phyloP scores from a whole-genome alignment of 2,888 invertebrate genomes.

The Heliconius erato region DNA sequence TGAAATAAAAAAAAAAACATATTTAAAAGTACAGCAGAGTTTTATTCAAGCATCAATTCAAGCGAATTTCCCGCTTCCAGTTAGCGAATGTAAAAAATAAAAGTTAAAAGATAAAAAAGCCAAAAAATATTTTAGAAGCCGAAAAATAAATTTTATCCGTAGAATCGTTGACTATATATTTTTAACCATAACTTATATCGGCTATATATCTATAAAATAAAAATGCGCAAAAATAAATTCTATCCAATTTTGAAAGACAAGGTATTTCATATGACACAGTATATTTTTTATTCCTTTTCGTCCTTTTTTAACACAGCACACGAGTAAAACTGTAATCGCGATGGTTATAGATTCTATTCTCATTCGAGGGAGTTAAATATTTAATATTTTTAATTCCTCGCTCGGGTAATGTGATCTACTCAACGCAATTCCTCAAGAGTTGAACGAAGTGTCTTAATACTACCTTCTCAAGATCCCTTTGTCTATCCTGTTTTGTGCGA shows the following conservation, averaged over 20 bases:
- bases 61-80: not conserved
- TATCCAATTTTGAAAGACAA: too few relatives aligned
- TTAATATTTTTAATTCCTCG: not conserved
- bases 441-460: too few relatives aligned
- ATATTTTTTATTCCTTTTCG: too few relatives aligned
- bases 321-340: not conserved
- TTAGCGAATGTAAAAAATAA: not conserved
- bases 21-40: not conserved
- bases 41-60: slow-evolving; percentile 1
- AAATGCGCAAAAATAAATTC: too few relatives aligned
- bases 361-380: not conserved
- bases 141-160: not conserved
- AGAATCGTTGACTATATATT: not conserved
- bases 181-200: not conserved
- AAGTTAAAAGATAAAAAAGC: not conserved
- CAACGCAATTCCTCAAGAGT: too few relatives aligned
- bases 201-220: not conserved
- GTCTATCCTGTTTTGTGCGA: too few relatives aligned
- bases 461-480: too few relatives aligned
- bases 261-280: too few relatives aligned
- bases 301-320: not conserved
- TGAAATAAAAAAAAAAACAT: not conserved
- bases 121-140: not conserved
- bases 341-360: not conserved
- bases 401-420: too few relatives aligned